Percentiles rank a stretch among this genome's conserved stretches.
Evolutionary conservation across 2,797 vertebrate species (phyloP).

Genomic region (Tapera naevia): DNA sequence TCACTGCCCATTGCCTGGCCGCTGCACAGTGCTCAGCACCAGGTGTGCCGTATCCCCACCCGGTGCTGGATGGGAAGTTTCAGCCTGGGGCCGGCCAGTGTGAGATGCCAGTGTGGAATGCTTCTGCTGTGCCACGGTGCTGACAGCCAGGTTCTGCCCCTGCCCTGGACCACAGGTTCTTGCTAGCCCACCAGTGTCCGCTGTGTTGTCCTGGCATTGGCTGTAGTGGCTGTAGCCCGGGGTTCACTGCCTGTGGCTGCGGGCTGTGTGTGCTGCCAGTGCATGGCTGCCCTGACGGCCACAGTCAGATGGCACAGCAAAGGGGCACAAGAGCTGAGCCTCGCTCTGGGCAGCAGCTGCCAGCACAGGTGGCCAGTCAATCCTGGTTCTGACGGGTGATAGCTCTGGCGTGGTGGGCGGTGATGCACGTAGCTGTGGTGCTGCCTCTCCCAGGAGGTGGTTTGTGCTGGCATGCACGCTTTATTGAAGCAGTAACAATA

Average conservation of each 20-base stretch:
- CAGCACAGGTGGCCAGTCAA: not conserved
- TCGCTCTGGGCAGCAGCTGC: not conserved
- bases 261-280: not conserved
- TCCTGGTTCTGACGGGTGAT: not conserved
- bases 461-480: fast-evolving
- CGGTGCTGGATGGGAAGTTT: not conserved
- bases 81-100: not conserved
- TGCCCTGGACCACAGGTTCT: not conserved
- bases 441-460: fast-evolving
- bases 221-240: not conserved
- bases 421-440: not conserved
- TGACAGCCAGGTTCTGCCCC: not conserved
- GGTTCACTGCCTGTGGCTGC: not conserved
- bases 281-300: not conserved
- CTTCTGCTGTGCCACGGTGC: too few species aligned
- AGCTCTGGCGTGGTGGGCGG: not conserved
- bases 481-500: fast-evolving
- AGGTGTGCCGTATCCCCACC: too few species aligned
- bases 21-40: not conserved
- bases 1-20: too few species aligned
- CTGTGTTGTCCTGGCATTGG: not conserved
- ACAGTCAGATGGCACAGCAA: fast-evolving
- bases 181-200: not conserved
- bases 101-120: not conserved
- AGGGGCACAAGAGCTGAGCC: fast-evolving